Conservation (phyloP, 2,888 invertebrate species). For the Noctua janthe region DNA sequence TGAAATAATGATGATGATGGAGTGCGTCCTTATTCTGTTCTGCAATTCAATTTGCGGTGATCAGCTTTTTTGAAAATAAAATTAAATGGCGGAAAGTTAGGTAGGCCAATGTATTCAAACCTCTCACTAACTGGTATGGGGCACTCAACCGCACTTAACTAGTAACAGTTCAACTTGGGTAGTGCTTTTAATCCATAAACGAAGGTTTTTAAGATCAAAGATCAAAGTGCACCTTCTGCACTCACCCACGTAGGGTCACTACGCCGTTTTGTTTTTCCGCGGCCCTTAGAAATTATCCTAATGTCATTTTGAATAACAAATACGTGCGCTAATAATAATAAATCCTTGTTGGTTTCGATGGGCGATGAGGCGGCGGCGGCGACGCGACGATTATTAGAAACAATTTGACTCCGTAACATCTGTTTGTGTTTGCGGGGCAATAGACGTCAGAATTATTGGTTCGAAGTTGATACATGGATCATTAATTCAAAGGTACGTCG, state of each 20-base stretch:
- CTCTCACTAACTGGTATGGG: not conserved
- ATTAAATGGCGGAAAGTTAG: not conserved
- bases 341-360: conserved; percentile 44
- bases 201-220: not conserved
- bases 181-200: not conserved
- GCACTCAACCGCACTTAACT: not conserved
- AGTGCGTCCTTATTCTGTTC: not conserved
- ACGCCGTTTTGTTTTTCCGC: conserved; percentile 52
- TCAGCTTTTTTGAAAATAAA: not conserved
- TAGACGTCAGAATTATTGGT: conserved; percentile 16
- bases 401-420: conserved; percentile 42
- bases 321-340: conserved; percentile 58
- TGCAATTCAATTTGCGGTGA: not conserved
- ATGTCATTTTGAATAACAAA: conserved; percentile 68
- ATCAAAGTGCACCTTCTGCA: conserved; percentile 29
- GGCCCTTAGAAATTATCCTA: conserved; percentile 52
- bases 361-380: conserved; percentile 22
- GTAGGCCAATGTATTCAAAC: not conserved
- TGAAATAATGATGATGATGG: not conserved
- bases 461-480: not conserved
- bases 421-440: conserved; percentile 26
- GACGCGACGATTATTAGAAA: conserved; percentile 21
- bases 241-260: not conserved
- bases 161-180: not conserved
- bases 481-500: not conserved